These are phyloP conservation scores for Lasioglossum leucozonium DNA, from an alignment of 2,888 invertebrate species.

Conservation along the genomic window DNA sequence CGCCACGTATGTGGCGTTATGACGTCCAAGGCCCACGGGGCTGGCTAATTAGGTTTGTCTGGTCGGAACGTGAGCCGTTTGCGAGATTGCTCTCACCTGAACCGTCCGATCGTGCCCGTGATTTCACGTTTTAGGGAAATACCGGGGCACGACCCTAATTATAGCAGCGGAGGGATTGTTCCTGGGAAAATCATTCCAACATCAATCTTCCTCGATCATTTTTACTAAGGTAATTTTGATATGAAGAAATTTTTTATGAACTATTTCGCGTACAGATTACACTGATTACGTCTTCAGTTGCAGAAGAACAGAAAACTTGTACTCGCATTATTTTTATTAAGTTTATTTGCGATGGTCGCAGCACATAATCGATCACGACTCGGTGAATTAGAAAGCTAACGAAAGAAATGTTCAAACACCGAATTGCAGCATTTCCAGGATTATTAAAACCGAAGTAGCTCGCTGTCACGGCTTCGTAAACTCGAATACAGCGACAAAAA, in stretches of 20 bases:
- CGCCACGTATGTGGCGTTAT: conserved; percentile 22
- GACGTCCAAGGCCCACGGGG: conserved; percentile 26
- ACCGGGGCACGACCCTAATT: not conserved
- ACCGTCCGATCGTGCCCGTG: not conserved
- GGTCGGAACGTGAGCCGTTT: conserved; percentile 42
- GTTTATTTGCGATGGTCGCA: too few species aligned
- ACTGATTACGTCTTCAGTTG: too few species aligned
- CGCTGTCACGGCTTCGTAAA: not conserved
- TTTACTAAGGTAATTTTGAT: not conserved
- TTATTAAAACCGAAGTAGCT: not conserved
- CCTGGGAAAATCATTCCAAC: too few species aligned
- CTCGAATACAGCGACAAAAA: not conserved
- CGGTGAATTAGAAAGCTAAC: not conserved
- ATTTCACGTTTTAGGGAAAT: conserved; percentile 29
- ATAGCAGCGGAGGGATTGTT: not conserved
- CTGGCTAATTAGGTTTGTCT: conserved; percentile 52
- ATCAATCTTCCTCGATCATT: not conserved
- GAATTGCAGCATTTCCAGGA: not conserved
- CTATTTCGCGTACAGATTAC: not conserved
- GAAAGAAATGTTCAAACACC: not conserved
- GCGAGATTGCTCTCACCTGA: conserved; percentile 19
- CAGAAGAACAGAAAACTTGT: too few species aligned
- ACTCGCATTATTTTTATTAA: too few species aligned
- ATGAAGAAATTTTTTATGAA: not conserved
- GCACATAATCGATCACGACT: too few species aligned